phyloP scores from a whole-genome alignment of 2,113 vertebrate genomes.

The Typhlomys cinereus region DNA sequence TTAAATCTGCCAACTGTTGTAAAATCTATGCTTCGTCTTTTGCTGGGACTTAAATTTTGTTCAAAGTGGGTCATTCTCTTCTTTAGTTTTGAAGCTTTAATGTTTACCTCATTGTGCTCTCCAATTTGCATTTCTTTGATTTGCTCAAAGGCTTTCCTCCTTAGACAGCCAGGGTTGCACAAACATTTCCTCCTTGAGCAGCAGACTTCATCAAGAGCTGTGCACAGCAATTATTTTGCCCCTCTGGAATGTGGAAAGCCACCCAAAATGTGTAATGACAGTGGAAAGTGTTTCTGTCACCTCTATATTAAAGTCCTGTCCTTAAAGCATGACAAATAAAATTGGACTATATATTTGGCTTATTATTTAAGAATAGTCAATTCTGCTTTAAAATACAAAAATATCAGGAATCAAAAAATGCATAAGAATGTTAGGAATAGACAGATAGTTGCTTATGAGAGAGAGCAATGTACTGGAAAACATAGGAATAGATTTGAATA shows the following conservation, averaged over 20 bases:
- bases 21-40: neutral
- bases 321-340: constrained; percentile 21
- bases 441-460: neutral
- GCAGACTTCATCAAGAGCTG: neutral
- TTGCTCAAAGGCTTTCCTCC: neutral
- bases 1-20: neutral
- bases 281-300: constrained; percentile 6
- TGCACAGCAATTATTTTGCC: neutral
- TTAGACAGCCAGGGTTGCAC: no score
- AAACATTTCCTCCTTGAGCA: constrained; percentile 8
- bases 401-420: constrained; percentile 24
- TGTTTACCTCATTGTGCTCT: constrained; percentile 30
- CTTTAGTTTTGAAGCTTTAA: neutral
- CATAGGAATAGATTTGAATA: neutral
- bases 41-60: neutral
- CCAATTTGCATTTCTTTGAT: constrained; percentile 28
- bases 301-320: neutral
- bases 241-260: constrained; percentile 41
- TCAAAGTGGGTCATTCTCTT: constrained; percentile 4
- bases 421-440: neutral
- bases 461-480: neutral
- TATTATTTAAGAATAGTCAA: constrained; percentile 40
- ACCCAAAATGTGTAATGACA: constrained; percentile 21
- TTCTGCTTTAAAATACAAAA: constrained; percentile 45
- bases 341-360: neutral